Percentiles rank a stretch among this genome's conserved stretches.
Conservation (phyloP, 2,797 vertebrate species). For the Syngnathus rostellatus region DNA sequence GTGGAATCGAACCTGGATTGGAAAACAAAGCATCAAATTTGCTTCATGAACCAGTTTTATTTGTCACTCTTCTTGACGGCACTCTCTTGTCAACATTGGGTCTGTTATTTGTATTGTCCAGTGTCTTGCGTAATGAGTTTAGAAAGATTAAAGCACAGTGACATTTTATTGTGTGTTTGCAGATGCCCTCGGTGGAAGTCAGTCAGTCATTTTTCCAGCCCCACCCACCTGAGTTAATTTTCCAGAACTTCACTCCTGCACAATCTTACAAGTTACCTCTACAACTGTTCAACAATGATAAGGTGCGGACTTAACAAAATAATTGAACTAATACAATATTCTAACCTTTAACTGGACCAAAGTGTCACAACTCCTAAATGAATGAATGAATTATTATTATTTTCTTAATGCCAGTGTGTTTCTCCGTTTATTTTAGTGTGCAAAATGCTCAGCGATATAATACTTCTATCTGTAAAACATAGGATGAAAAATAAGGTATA, state of each 20-base stretch:
- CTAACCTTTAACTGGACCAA: not conserved
- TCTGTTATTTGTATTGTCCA: too few species aligned
- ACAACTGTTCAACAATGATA: conserved; percentile 74
- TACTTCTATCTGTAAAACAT: conserved; percentile 10
- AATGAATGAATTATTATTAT: too few species aligned
- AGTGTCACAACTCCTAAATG: not conserved
- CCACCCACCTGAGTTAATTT: conserved; percentile 78
- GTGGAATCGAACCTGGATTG: too few species aligned
- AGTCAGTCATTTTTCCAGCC: conserved; percentile 78
- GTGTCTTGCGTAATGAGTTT: too few species aligned
- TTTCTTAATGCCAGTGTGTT: too few species aligned
- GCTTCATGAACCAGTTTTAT: too few species aligned
- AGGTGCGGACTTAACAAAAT: conserved; percentile 51
- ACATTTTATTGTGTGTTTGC: conserved; percentile 1
- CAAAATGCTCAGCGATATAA: conserved; percentile 12
- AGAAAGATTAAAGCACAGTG: too few species aligned
- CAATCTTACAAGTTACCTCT: conserved; percentile 73
- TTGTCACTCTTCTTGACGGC: too few species aligned
- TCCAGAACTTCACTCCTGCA: conserved; percentile 74
- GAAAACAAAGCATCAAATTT: too few species aligned
- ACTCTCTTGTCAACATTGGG: too few species aligned
- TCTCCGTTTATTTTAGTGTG: too few species aligned
- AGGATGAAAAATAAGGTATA: conserved; percentile 19
- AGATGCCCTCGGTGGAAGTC: conserved; percentile 66
- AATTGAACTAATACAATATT: not conserved